Evolutionary conservation across 2,888 invertebrate genomes (phyloP).

Genomic region (Cataglyphis altisquamis): DNA sequence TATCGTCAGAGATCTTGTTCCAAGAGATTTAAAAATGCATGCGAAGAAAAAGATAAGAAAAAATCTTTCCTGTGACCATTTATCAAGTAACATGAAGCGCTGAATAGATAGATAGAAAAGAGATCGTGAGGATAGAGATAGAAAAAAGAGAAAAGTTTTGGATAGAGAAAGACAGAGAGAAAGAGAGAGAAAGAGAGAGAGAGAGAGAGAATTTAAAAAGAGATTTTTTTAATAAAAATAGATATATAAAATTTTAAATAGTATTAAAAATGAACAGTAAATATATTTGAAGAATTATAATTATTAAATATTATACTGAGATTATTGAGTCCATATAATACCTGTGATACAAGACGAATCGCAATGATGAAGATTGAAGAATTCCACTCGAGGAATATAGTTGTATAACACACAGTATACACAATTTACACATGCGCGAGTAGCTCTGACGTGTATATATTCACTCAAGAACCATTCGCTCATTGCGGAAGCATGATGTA

Average conservation of each 20-base stretch:
- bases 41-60: slow-evolving; percentile 79
- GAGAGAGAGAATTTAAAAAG: slow-evolving; percentile 59
- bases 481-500: slow-evolving; percentile 65
- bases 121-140: slow-evolving; percentile 71
- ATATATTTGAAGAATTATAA: slow-evolving; percentile 66
- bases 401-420: slow-evolving; percentile 77
- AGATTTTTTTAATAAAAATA: slow-evolving; percentile 72
- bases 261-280: slow-evolving; percentile 71
- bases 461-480: slow-evolving; percentile 75
- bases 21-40: slow-evolving; percentile 75
- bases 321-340: slow-evolving; percentile 76
- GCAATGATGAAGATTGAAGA: slow-evolving; percentile 69
- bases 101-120: slow-evolving; percentile 68
- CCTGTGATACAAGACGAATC: slow-evolving; percentile 75
- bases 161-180: slow-evolving; percentile 64
- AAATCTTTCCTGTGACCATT: slow-evolving; percentile 77
- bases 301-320: slow-evolving; percentile 65
- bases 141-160: slow-evolving; percentile 36
- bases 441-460: slow-evolving; percentile 76
- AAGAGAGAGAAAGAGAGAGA: slow-evolving; percentile 61
- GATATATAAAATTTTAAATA: slow-evolving; percentile 68
- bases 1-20: slow-evolving; percentile 54
- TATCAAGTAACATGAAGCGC: slow-evolving; percentile 80
- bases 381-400: slow-evolving; percentile 74
- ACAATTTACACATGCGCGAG: slow-evolving; percentile 82